phyloP scores from a whole-genome alignment of 2,888 invertebrate species.

The Cheilosia vulpina region DNA sequence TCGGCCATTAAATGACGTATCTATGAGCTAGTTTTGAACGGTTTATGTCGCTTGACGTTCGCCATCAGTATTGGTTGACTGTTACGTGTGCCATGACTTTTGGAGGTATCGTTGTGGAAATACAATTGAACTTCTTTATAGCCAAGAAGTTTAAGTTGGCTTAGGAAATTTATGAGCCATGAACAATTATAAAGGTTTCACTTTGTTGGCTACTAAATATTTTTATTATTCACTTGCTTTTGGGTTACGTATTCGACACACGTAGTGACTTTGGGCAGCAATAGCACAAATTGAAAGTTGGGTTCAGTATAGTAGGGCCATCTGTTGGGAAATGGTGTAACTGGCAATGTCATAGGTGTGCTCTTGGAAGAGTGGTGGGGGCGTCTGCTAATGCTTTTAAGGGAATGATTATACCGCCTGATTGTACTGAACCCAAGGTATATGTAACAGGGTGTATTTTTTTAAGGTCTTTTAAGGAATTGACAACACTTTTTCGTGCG shows the following conservation, averaged over 20 bases:
- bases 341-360: too few relatives aligned
- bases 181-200: constrained; percentile 55
- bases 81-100: constrained; percentile 31
- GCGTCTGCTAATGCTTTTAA: too few relatives aligned
- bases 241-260: constrained; percentile 33
- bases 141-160: constrained; percentile 26
- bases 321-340: neutral
- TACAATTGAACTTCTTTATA: constrained; percentile 30
- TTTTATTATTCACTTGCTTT: constrained; percentile 26
- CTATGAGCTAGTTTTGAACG: constrained; percentile 41
- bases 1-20: constrained; percentile 20
- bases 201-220: constrained; percentile 32
- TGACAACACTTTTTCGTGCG: too few relatives aligned
- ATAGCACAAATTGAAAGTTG: constrained; percentile 11
- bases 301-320: neutral
- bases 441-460: too few relatives aligned
- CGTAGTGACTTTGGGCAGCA: neutral
- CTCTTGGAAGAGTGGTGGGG: too few relatives aligned
- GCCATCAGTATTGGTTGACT: constrained; percentile 36
- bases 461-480: too few relatives aligned
- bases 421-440: too few relatives aligned
- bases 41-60: constrained; percentile 38
- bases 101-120: constrained; percentile 35
- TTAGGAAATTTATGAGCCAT: constrained; percentile 56
- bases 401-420: too few relatives aligned